Base-by-base conservation (phyloP, 2,113 vertebrate species). In the Oncorhynchus nerka region DNA sequence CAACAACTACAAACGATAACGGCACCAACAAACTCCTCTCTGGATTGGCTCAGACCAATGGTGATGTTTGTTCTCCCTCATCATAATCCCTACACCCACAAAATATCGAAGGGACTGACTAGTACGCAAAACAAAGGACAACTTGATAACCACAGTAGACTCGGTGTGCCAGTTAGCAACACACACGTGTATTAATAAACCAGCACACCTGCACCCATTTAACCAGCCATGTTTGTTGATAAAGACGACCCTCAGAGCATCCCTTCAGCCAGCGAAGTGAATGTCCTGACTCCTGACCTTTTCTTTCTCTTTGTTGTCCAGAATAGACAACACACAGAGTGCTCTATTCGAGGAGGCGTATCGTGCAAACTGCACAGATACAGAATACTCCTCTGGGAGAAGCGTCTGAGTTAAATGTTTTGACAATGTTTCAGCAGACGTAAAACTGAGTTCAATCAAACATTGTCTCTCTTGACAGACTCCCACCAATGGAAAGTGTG, bases 11-110 rank as follows among this genome's bases (percentile, higher is more conserved):
- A 13, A 51, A 51, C 15, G 49, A 51, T 51, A 72, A 72, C 4
- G 64, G 16, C 19, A 68, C 28, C 51, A 57, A 66, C 13, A 26
- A 34, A 13, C n/a, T 24, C 11, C 24, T 66, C 15, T 48, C 7
- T 39, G 28, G 20, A 34, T 24, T 70, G 22, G 59, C 59, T 61
- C 20, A 24, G 69, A 48, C 15, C 68, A 65, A 71, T 55, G 70
- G 76, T 45, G 49, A 28, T 20, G 70, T 73, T 55, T 78, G 28
- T 67, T 73, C 11, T 68, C 45, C 4, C 34, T 22, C 13, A 51
- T 59, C 22, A 4, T 68, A 77, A 72, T 28, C 68, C 74, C 5
- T 4, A 5, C 62, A 78, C 84, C 74, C 34, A 3, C 3, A 57
- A 9, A 45, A 75, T 51, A 67, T 48, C 2, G 12, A 20, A 22